Evolutionary conservation across 1,140 invertebrate genomes (phyloP), one percentile per base, ranked within the genome.

Genomic region (Caenorhabditis tropicalis): DNA sequence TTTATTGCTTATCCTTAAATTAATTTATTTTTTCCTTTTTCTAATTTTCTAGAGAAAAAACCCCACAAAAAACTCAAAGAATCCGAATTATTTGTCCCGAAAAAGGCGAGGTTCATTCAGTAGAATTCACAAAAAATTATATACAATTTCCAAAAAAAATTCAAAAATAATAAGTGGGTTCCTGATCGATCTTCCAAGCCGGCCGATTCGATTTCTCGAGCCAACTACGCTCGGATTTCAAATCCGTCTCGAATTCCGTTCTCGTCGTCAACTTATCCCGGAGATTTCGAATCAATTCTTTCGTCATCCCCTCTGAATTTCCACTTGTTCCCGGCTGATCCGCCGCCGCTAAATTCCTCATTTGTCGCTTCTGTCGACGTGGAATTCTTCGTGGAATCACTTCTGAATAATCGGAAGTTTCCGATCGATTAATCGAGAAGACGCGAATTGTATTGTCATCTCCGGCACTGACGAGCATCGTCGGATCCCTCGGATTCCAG

Each of bases 371-470:
- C 36, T 19, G 9, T 9, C n/a, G n/a, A 12, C 65, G 33, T 24
- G 65, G 36, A 46, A 74, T 43, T 9, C 65, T 29, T 21, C 65
- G 65, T 27, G 65, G 65, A 12, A 74, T n/a, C 0, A 74, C n/a
- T 21, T 74, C 29, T 21, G 65, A 74, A n/a, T 74, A 74, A 19
- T 74, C 65, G 24, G 65, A 31, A 46, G 65, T 74, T 21, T 43
- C 65, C 19, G 65, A 43, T 10, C 36, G 36, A 43, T 74, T 43
- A 19, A 74, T 12, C 7, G 16, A 10, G 36, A 33, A 74, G 10
- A 74, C 65, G 3, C 65, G 65, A 24, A 74, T 43, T 9, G 65
- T 43, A 19, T 33, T 12, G 21, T 74, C 65, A 24, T 39, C 65
- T 10, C 65, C 65, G 24, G 36, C 43, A 10, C 65, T 74, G 2